These are phyloP conservation scores for Sebastolobus altivelis DNA, from an alignment of 2,797 vertebrate genomes.

Conservation along the genomic window DNA sequence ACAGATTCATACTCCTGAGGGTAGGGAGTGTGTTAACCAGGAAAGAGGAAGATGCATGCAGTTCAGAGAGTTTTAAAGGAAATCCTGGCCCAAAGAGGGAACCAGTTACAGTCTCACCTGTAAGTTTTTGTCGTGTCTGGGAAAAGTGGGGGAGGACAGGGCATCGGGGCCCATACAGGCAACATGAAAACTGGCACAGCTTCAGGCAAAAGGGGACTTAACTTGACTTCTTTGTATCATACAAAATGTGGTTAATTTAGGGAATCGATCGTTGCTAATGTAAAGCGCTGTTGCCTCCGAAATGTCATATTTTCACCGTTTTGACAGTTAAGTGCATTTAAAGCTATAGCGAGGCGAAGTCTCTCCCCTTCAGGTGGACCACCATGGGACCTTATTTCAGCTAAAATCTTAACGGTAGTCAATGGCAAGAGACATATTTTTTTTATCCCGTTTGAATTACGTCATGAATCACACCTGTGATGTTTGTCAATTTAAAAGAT, in stretches of 20 bases:
- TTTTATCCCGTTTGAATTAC: too few relatives aligned
- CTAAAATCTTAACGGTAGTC: too few relatives aligned
- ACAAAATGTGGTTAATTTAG: background rate
- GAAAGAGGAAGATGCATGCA: constrained; percentile 69
- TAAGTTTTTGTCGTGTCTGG: constrained; percentile 13
- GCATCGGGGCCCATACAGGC: constrained; percentile 68
- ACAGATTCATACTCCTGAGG: constrained; percentile 30
- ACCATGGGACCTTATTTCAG: too few relatives aligned
- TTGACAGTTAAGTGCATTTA: background rate
- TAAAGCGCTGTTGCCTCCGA: background rate
- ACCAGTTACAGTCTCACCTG: constrained; percentile 52
- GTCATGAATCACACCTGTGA: too few relatives aligned
- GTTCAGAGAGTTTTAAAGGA: constrained; percentile 34
- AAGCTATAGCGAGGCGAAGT: background rate
- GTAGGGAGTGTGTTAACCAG: constrained; percentile 48
- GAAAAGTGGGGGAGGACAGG: constrained; percentile 20
- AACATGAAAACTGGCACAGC: constrained; percentile 66
- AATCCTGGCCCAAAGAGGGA: constrained; percentile 14
- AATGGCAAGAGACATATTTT: too few relatives aligned
- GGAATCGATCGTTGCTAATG: background rate
- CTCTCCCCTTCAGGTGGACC: too few relatives aligned
- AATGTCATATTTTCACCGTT: background rate
- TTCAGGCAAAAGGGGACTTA: constrained; percentile 37
- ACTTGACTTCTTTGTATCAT: background rate
- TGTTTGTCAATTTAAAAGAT: too few relatives aligned